Base-by-base conservation (phyloP, 1,140 invertebrate genomes). In the Bombyx mandarina region DNA sequence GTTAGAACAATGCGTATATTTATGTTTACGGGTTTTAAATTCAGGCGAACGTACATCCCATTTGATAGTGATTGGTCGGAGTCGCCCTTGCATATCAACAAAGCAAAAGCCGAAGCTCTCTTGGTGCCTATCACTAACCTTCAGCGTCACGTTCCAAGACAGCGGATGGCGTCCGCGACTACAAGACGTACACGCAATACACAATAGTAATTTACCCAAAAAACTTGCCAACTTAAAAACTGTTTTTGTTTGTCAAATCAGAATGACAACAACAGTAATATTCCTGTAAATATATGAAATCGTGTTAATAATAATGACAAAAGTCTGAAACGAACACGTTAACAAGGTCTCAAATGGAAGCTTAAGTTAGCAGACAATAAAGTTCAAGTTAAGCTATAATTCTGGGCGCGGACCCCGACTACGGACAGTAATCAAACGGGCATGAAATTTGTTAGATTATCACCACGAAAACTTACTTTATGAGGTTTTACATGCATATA, bases 361-460 rank as follows among this genome's bases (percentile, higher is more conserved):
- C 26, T 35, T 47, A 5, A 47, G 4, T 12, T 47, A 47, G 9
- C 45, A 9, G 9, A 52, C 35, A 35, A n/a, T 52, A 22, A 9
- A 52, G 9, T 52, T 22, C 9, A 52, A 52, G 22, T 52, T 9
- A n/a, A 9, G 42, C 26, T n/a, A 52, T 54, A 56, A 52, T 54
- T 55, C 22, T 7, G 50, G 35, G 7, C 8, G 44, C 43, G 44
- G n/a, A 51, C 12, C 44, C 53, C 43, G 48, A 9, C 10, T 8
- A 6, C 22, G 52, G 53, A 52, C 53, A 65, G 74, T 73, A 71
- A 75, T 77, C 74, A 77, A 73, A 75, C 61, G 64, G 68, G 66
- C 67, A 68, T 80, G 71, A 78, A 78, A 75, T 80, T 77, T 75
- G 69, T 70, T 63, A 69, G 68, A 77, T 78, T 73, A 75, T 67